A percentile compares a stretch with the other conserved stretches of the same genome.
These are phyloP conservation scores for Salticus scenicus DNA, from an alignment of 2,888 invertebrate species.

Conservation along the genomic window DNA sequence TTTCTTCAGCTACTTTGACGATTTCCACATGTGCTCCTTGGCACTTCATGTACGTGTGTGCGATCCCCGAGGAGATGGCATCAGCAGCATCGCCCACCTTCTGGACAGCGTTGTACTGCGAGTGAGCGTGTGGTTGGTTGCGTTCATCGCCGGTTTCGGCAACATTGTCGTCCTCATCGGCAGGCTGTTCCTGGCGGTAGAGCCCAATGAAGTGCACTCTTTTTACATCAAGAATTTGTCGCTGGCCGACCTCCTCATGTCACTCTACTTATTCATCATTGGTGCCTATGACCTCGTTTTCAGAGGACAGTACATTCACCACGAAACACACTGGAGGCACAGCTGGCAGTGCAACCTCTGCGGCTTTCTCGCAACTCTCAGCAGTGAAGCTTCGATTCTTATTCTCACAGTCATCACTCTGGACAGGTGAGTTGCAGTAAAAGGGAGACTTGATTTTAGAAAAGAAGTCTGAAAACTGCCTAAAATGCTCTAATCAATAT, in stretches of 20 bases:
- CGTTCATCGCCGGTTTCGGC: conserved; percentile 79
- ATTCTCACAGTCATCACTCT: conserved; percentile 80
- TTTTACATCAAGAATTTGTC: conserved; percentile 81
- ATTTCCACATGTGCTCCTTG: conserved; percentile 79
- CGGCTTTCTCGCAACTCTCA: conserved; percentile 80
- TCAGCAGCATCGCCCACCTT: conserved; percentile 80
- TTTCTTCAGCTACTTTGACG: conserved; percentile 79
- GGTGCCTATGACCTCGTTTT: conserved; percentile 79
- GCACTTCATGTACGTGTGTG: conserved; percentile 80
- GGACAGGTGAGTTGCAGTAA: conserved; percentile 78
- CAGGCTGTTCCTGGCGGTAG: conserved; percentile 78
- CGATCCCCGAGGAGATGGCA: conserved; percentile 80
- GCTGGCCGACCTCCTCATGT: conserved; percentile 81
- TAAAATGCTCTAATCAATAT: not conserved
- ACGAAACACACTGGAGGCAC: conserved; percentile 80
- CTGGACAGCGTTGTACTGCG: conserved; percentile 78
- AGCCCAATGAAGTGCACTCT: conserved; percentile 80
- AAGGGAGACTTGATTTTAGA: not conserved
- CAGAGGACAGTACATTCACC: conserved; percentile 79
- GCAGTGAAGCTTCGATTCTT: conserved; percentile 81
- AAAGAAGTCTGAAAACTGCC: not conserved
- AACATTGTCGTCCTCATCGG: conserved; percentile 80
- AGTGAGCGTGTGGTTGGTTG: conserved; percentile 81
- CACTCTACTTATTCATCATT: conserved; percentile 80
- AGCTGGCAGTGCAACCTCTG: conserved; percentile 79